Conservation (phyloP, 2,888 invertebrate species). For the Encarsia formosa region DNA sequence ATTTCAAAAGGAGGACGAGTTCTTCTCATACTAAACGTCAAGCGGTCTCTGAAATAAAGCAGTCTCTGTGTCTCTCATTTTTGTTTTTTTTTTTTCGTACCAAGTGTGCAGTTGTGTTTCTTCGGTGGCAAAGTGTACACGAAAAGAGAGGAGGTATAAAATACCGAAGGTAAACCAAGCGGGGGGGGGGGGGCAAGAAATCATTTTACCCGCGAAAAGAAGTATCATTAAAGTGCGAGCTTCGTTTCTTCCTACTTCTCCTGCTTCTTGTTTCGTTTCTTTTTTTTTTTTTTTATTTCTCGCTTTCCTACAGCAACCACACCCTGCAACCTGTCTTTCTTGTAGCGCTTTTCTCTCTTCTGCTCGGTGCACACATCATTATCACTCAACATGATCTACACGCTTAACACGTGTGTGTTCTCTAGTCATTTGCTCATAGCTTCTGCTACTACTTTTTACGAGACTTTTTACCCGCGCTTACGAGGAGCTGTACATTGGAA, state of each 20-base stretch:
- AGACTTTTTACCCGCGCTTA: not conserved
- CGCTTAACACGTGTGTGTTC: not conserved
- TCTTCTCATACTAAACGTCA: too few relatives aligned
- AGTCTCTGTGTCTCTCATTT: constrained; percentile 14
- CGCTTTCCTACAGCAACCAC: constrained; percentile 13
- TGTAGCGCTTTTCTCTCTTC: not conserved
- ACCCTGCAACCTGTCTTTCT: too few relatives aligned
- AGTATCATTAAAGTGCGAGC: constrained; percentile 19
- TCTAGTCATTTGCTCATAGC: not conserved
- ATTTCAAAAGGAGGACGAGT: too few relatives aligned
- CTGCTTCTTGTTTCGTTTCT: constrained; percentile 5
- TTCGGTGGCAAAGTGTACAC: too few relatives aligned
- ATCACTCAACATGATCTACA: constrained; percentile 22
- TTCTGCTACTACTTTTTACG: not conserved
- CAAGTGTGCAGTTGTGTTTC: too few relatives aligned
- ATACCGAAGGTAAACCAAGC: too few relatives aligned
- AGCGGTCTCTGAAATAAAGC: too few relatives aligned
- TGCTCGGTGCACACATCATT: constrained; percentile 14
- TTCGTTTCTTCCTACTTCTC: constrained; percentile 16
- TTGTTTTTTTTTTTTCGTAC: not conserved
- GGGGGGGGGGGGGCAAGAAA: too few relatives aligned
- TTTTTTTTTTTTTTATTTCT: constrained; percentile 1
- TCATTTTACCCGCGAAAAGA: constrained; percentile 18
- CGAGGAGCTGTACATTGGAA: too few relatives aligned
- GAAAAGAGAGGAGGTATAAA: too few relatives aligned